These are phyloP conservation scores for Cheilosia grossa DNA, from an alignment of 2,888 invertebrate species.

Conservation along the genomic window DNA sequence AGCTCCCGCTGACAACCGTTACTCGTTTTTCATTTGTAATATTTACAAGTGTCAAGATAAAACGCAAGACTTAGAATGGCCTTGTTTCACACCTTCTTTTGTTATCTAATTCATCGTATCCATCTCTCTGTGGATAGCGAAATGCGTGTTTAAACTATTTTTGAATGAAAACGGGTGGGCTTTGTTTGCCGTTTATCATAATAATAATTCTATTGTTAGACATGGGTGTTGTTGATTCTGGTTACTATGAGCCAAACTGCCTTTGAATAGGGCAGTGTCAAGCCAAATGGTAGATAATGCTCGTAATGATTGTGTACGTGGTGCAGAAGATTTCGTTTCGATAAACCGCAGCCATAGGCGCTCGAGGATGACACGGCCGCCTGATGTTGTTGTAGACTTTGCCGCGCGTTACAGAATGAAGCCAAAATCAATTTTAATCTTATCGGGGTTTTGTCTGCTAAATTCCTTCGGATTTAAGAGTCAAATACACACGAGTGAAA, in stretches of 20 bases:
- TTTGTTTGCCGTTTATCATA: conserved; percentile 22
- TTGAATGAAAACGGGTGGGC: conserved; percentile 14
- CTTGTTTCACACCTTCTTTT: conserved; percentile 32
- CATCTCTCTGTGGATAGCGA: conserved; percentile 10
- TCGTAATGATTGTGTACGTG: too few species aligned
- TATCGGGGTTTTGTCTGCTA: too few species aligned
- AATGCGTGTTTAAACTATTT: conserved; percentile 17
- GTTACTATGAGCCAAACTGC: background rate
- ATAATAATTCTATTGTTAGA: conserved; percentile 1
- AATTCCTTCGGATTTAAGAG: background rate
- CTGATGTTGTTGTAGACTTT: too few species aligned
- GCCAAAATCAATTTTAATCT: too few species aligned
- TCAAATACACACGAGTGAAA: background rate
- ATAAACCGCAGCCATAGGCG: too few species aligned
- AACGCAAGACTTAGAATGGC: conserved; percentile 11
- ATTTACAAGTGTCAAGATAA: conserved; percentile 51
- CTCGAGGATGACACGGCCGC: too few species aligned
- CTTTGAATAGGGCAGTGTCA: background rate
- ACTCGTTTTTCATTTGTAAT: conserved; percentile 20
- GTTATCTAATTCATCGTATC: conserved; percentile 23
- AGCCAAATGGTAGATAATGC: too few species aligned
- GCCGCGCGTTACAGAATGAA: too few species aligned
- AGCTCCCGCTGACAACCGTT: conserved; percentile 25
- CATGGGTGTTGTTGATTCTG: background rate
- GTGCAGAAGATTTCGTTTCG: too few species aligned